Evolutionary conservation across 2,797 vertebrate genomes (phyloP).

Genomic region (Chaenodraco wilsoni): DNA sequence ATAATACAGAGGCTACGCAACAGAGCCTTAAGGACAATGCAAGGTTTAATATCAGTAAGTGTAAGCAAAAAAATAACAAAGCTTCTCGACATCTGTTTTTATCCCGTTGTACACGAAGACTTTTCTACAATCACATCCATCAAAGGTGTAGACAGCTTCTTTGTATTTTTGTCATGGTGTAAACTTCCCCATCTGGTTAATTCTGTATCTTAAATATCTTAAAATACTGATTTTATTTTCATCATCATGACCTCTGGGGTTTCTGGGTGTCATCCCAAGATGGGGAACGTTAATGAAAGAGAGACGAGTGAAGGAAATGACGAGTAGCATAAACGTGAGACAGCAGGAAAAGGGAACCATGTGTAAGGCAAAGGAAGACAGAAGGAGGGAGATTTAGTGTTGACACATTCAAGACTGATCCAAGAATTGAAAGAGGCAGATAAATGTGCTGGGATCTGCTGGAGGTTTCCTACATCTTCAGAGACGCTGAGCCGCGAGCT

Average conservation of each 20-base stretch:
- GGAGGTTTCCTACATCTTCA: slow-evolving; percentile 41
- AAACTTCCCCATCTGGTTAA: slow-evolving; percentile 7
- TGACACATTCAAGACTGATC: slow-evolving; percentile 37
- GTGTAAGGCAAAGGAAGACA: slow-evolving; percentile 16
- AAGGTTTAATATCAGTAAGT: slow-evolving; percentile 47
- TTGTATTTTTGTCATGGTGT: not conserved
- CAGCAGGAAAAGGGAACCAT: slow-evolving; percentile 13
- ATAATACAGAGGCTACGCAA: slow-evolving; percentile 16
- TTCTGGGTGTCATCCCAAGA: slow-evolving; percentile 10
- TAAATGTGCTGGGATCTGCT: slow-evolving; percentile 20
- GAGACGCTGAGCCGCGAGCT: slow-evolving; percentile 51
- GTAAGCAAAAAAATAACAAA: slow-evolving; percentile 29
- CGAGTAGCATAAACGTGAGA: not conserved
- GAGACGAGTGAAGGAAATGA: slow-evolving; percentile 5
- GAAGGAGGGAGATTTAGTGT: slow-evolving; percentile 27
- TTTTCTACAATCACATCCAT: slow-evolving; percentile 19
- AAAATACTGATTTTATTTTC: slow-evolving; percentile 15
- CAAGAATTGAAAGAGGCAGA: slow-evolving; percentile 3
- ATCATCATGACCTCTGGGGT: slow-evolving; percentile 21
- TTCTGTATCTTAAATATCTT: not conserved
- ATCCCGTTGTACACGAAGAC: slow-evolving; percentile 10
- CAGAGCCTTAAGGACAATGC: slow-evolving; percentile 40
- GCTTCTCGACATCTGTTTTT: slow-evolving; percentile 13
- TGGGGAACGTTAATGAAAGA: not conserved
- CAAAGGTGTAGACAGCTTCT: not conserved